Evolutionary conservation across 2,888 invertebrate species (phyloP), one percentile per base, ranked within the genome.

Genomic region (Mythimna albipuncta): DNA sequence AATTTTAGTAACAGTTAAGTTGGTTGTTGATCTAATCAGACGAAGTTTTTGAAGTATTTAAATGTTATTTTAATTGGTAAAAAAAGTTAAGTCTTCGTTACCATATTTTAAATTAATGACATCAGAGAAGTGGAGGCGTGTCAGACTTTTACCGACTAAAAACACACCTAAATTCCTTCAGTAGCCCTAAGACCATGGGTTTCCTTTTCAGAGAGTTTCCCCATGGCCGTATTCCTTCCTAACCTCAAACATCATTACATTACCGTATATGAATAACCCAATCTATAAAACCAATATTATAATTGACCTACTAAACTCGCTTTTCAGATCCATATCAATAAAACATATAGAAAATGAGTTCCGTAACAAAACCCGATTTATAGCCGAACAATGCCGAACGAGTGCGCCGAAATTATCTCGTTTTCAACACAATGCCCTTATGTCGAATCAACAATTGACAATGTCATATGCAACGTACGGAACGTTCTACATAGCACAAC

Each of bases 391-490:
- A 87, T 83, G 82, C 80, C 73, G 79, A 84, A 87, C 78, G 85
- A 85, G 85, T 87, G 74, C 83, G 85, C 82, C 81, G 77, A 86
- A 88, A 90, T 91, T 87, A 92, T 91, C 89, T 88, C 88, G 89
- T 90, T 92, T 89, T 85, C 86, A 82, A 85, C 83, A 89, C 89
- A 91, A 92, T 87, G 82, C 82, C 82, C 81, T 62, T 84, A 87
- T 89, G 88, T 89, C 87, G 85, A 89, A 90, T 91, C 89, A 90
- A 90, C 89, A 87, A 89, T 89, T 86, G 88, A 88, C 87, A 88
- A 78, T 87, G 89, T 88, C 89, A 89, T 85, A 85, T 85, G 87
- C 89, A 89, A 81, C 79, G 71, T 76, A 79, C 55, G 5, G 26
- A 2, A 21, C 80, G 52, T 73, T 69, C 64, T 58, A 64, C 35